These are phyloP conservation scores for Chiloscyllium punctatum DNA, from an alignment of 2,797 vertebrate species.

Conservation along the genomic window DNA sequence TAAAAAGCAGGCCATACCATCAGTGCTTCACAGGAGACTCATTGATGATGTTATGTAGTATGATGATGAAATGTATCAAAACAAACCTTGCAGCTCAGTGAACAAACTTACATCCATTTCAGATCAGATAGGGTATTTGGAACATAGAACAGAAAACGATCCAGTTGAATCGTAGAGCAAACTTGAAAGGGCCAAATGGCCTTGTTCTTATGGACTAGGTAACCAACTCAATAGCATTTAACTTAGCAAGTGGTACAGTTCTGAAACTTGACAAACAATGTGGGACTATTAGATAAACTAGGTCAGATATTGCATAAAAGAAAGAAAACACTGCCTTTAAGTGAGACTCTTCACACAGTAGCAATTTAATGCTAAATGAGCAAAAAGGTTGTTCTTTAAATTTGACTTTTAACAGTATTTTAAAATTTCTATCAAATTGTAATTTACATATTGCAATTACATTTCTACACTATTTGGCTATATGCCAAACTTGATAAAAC, in stretches of 20 bases:
- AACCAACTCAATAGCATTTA: not conserved
- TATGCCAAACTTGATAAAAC: not conserved
- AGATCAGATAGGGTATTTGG: too few species aligned
- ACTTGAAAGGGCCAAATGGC: too few species aligned
- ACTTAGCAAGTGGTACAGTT: not conserved
- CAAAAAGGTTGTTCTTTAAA: not conserved
- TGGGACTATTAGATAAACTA: not conserved
- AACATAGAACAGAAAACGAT: too few species aligned
- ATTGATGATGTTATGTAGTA: too few species aligned
- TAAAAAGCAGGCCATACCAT: too few species aligned
- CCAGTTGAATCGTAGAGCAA: too few species aligned
- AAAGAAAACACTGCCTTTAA: not conserved
- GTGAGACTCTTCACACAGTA: not conserved
- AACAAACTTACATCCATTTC: too few species aligned
- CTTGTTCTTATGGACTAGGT: not conserved
- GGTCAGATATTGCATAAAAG: not conserved
- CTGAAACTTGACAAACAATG: not conserved
- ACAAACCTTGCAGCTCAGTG: too few species aligned
- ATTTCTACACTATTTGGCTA: not conserved
- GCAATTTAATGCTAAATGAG: not conserved
- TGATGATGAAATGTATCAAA: too few species aligned
- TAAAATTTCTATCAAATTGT: not conserved
- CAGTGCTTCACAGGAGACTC: too few species aligned
- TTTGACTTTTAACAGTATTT: not conserved
- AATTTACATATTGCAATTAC: not conserved